Evolutionary conservation across 2,113 vertebrate species (phyloP).

Genomic region (Grammomys dolichurus): DNA sequence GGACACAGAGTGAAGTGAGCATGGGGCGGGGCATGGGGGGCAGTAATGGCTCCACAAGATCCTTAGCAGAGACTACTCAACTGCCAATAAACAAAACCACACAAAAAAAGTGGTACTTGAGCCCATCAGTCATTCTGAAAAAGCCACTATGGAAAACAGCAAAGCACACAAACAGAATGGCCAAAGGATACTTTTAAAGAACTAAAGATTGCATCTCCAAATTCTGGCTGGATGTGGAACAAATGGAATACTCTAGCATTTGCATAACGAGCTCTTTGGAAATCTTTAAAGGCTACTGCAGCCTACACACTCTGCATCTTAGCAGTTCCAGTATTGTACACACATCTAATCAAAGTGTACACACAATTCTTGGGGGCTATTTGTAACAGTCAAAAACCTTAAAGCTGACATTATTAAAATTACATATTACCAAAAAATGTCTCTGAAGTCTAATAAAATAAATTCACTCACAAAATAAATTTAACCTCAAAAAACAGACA

Average conservation of each 20-base stretch:
- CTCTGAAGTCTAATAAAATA: constrained; percentile 38
- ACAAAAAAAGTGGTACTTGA: background rate
- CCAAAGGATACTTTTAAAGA: constrained; percentile 15
- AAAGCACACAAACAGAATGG: background rate
- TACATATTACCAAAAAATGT: constrained; percentile 15
- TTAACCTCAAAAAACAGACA: constrained; percentile 8
- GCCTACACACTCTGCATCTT: background rate
- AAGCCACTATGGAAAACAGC: background rate
- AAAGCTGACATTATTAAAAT: constrained; percentile 23
- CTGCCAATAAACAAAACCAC: background rate
- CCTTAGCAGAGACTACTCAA: background rate
- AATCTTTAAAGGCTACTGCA: background rate
- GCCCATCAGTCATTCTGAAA: constrained; percentile 16
- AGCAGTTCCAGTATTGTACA: background rate
- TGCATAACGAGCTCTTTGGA: background rate
- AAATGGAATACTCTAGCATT: background rate
- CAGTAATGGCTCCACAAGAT: background rate
- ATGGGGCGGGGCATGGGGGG: background rate
- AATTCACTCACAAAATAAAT: constrained; percentile 32
- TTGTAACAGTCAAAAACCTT: background rate
- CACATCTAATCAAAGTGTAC: background rate
- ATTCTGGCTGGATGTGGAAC: background rate
- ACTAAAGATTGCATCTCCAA: background rate
- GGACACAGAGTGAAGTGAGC: background rate
- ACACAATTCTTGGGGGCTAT: background rate